Percentiles rank a stretch among this genome's conserved stretches.
phyloP scores from a whole-genome alignment of 1,140 invertebrate genomes.

The Aphidius ervi region DNA sequence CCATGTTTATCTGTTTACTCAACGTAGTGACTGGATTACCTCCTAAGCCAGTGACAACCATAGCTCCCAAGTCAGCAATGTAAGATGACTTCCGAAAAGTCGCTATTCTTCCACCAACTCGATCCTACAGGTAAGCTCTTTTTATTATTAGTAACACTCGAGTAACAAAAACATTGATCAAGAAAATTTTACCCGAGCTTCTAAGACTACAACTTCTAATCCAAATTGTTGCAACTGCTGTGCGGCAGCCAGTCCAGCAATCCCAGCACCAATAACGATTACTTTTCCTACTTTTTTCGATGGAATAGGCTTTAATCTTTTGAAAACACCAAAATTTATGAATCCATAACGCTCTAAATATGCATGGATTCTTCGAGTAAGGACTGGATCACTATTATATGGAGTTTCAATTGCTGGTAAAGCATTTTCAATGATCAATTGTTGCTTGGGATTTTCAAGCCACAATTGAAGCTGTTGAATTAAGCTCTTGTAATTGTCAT shows the following conservation, averaged over 20 bases:
- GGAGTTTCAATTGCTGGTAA: constrained; percentile 81
- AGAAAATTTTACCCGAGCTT: constrained; percentile 69
- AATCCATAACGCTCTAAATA: constrained; percentile 95
- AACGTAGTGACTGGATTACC: constrained; percentile 96
- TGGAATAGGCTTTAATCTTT: constrained; percentile 72
- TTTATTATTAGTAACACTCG: background rate
- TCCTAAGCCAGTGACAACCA: constrained; percentile 84
- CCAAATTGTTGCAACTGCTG: constrained; percentile 94
- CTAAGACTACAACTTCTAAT: constrained; percentile 91
- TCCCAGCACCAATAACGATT: constrained; percentile 93
- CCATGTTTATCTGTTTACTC: constrained; percentile 95
- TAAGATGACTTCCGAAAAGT: constrained; percentile 94
- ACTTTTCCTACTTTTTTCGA: constrained; percentile 83
- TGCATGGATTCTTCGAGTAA: constrained; percentile 82
- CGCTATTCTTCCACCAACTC: constrained; percentile 93
- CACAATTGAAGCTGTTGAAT: constrained; percentile 79
- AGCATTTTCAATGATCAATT: constrained; percentile 79
- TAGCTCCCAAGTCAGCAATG: constrained; percentile 90
- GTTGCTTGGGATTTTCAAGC: constrained; percentile 93
- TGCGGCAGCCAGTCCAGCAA: constrained; percentile 89
- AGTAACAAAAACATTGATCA: background rate
- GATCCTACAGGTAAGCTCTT: constrained; percentile 59
- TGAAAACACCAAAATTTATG: constrained; percentile 98
- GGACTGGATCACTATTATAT: constrained; percentile 84
- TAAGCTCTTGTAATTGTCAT: no score